These are phyloP conservation scores for Lepidotrigona ventralis DNA, from an alignment of 1,140 invertebrate species.

Conservation along the genomic window DNA sequence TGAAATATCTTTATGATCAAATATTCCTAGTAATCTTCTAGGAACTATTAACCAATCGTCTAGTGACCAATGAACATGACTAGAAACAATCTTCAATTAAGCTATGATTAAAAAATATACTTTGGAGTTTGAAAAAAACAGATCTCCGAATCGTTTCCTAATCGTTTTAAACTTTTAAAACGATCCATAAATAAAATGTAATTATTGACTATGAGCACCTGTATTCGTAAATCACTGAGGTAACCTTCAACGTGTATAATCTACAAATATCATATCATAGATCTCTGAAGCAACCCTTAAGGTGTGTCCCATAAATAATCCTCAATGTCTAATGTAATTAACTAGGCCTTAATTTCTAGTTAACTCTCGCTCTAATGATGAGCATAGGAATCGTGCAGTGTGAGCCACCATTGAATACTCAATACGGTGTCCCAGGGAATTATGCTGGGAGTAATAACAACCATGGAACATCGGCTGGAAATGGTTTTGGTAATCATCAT, in stretches of 20 bases:
- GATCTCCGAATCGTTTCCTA: background rate
- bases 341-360: constrained; percentile 56
- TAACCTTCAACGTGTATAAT: background rate
- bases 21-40: too few relatives aligned
- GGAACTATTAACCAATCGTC: too few relatives aligned
- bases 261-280: background rate
- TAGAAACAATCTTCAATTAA: too few relatives aligned
- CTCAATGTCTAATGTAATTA: background rate
- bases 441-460: constrained; percentile 64
- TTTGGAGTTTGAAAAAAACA: background rate
- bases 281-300: background rate
- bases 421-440: constrained; percentile 77
- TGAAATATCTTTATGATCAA: too few relatives aligned
- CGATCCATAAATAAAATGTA: background rate
- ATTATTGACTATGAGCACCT: background rate
- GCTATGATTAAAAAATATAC: too few relatives aligned
- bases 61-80: too few relatives aligned
- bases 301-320: background rate
- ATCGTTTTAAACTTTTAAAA: background rate
- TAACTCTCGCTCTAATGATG: constrained; percentile 66
- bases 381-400: constrained; percentile 66
- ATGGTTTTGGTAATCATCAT: constrained; percentile 53
- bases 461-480: constrained; percentile 20
- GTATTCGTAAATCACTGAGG: background rate
- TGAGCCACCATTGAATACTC: constrained; percentile 75